Evolutionary conservation across 1,140 invertebrate species (phyloP).

Genomic region (Pollicipes pollicipes): DNA sequence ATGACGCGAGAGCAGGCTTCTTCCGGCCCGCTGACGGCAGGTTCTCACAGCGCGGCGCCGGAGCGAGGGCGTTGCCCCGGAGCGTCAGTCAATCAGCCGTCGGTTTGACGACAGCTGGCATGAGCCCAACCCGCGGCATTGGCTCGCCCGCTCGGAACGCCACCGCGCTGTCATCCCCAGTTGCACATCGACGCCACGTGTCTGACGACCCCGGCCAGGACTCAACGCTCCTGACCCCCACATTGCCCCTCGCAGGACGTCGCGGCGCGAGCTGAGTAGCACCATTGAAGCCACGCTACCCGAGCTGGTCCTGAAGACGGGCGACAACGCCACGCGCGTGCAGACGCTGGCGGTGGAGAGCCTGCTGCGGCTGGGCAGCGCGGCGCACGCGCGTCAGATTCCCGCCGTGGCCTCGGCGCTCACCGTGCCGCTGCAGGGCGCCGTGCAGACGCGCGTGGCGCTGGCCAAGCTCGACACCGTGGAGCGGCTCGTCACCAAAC

Average conservation of each 20-base stretch:
- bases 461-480: not conserved
- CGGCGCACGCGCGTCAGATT: not conserved
- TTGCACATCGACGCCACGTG: too few relatives aligned
- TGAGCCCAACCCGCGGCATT: too few relatives aligned
- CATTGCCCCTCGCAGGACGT: constrained; percentile 52
- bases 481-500: not conserved
- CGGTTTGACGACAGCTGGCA: too few relatives aligned
- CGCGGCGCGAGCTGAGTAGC: constrained; percentile 51
- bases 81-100: too few relatives aligned
- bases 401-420: not conserved
- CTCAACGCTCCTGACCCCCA: not conserved
- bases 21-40: too few relatives aligned
- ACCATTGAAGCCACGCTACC: constrained; percentile 66
- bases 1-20: not conserved
- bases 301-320: constrained; percentile 65
- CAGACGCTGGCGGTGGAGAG: constrained; percentile 59
- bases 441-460: not conserved
- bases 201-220: not conserved
- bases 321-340: constrained; percentile 66
- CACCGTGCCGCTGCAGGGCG: not conserved
- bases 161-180: not conserved
- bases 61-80: too few relatives aligned
- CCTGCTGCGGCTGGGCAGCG: not conserved
- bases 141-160: not conserved
- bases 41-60: too few relatives aligned